Base-by-base conservation (phyloP, 2,113 vertebrate species). In the Turdus rufiventris region DNA sequence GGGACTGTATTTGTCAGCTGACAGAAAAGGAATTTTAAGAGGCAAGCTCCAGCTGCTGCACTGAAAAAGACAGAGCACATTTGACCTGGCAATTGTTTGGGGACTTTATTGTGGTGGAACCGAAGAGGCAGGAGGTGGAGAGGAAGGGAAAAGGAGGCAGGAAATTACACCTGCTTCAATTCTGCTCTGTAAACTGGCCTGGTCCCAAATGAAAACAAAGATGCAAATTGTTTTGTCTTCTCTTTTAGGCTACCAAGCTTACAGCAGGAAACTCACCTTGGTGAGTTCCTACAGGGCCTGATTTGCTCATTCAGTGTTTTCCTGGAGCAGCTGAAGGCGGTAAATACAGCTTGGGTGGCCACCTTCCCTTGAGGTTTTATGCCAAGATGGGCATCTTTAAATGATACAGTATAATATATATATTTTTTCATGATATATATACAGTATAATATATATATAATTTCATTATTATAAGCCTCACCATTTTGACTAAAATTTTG, bases 21-120 rank as follows among this genome's bases (percentile, higher is more conserved):
- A 74, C 47, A 86, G 48, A 53, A 56, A 89, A 93, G 53, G 76
- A 91, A 81, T 94, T 96, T 95, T 74, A 89, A 81, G 53, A 93
- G 91, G 70, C 23, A 36, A 87, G 57, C 43, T 81, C 65, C 86
- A 94, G 86, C 89, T 97, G 86, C 79, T 81, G 5, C 29, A 17
- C 53, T 92, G 74, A 84, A 48, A 88, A 91, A 53, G 81, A 73
- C 0, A 1, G 38, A 92, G 60, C 25, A 58, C 28, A 45, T 71
- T 81, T 89, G 79, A 94, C 92, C 91, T 92, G 56, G 88, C 24
- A 91, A 56, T 88, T 89, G 25, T 81, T 74, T 61, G 86, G 61
- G 21, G 43, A 40, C 29, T 92, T 86, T 53, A 60, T 80, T 89
- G 43, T 31, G 89, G 61, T 6, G 77, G 76, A 94, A 95, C 63